These are phyloP conservation scores for Oscheius sp. DNA, from an alignment of 2,888 invertebrate genomes.

Conservation along the genomic window DNA sequence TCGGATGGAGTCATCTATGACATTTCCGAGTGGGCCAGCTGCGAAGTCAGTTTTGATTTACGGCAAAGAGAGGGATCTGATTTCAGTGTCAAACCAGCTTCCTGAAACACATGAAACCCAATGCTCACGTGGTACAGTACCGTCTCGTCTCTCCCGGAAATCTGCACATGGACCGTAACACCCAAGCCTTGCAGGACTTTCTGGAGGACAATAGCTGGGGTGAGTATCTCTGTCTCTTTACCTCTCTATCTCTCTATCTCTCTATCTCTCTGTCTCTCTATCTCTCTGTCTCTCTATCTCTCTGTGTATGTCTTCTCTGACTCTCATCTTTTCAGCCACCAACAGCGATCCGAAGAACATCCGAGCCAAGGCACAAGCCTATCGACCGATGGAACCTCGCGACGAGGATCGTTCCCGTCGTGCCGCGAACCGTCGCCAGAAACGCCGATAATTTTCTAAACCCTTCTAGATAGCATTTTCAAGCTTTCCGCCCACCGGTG, in stretches of 20 bases:
- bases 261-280: too few relatives aligned
- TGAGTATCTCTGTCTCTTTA: neutral
- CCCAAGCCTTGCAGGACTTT: slow-evolving; percentile 18
- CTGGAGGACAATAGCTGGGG: slow-evolving; percentile 13
- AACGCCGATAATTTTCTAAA: slow-evolving; percentile 32
- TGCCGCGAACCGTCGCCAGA: slow-evolving; percentile 55
- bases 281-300: too few relatives aligned
- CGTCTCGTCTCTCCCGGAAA: slow-evolving; percentile 31
- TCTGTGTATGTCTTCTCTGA: too few relatives aligned
- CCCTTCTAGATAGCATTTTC: neutral
- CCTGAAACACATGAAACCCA: slow-evolving; percentile 38
- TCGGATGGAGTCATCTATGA: slow-evolving; percentile 96
- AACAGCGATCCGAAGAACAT: slow-evolving; percentile 70
- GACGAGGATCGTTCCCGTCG: slow-evolving; percentile 55
- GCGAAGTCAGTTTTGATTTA: slow-evolving; percentile 79
- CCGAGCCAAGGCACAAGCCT: slow-evolving; percentile 73
- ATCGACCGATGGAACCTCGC: slow-evolving; percentile 51
- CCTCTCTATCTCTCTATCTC: too few relatives aligned
- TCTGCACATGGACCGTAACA: neutral
- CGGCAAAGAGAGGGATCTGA: neutral
- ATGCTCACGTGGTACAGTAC: slow-evolving; percentile 36
- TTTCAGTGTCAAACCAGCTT: slow-evolving; percentile 31
- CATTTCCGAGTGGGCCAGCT: slow-evolving; percentile 96
- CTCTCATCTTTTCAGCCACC: neutral
- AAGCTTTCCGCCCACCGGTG: slow-evolving; percentile 18